These are phyloP conservation scores for Latheticus oryzae DNA, from an alignment of 2,888 invertebrate genomes.

Conservation along the genomic window DNA sequence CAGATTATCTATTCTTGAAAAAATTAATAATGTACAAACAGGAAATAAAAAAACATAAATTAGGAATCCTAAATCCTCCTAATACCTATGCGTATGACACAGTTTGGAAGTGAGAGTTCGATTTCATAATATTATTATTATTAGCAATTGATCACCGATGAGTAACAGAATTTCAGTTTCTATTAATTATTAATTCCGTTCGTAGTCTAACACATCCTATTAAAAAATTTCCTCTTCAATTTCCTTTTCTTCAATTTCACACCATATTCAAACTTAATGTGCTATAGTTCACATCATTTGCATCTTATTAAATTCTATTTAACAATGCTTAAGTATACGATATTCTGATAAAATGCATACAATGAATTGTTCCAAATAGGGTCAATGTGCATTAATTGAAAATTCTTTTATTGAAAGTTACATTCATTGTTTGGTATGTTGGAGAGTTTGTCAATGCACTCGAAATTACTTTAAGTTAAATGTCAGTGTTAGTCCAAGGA, in stretches of 20 bases:
- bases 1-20: no score
- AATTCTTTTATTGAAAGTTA: slow-evolving; percentile 30
- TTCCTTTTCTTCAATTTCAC: slow-evolving; percentile 41
- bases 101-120: slow-evolving; percentile 24
- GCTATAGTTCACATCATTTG: slow-evolving; percentile 24
- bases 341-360: slow-evolving; percentile 25
- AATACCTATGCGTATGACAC: slow-evolving; percentile 9
- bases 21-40: no score
- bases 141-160: slow-evolving; percentile 31
- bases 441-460: slow-evolving; percentile 5
- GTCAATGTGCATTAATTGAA: slow-evolving; percentile 25
- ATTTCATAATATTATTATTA: slow-evolving; percentile 30
- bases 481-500: slow-evolving; percentile 24
- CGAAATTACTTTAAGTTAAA: slow-evolving; percentile 6
- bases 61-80: slow-evolving; percentile 15
- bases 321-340: slow-evolving; percentile 23
- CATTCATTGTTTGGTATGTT: neutral
- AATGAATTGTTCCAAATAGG: slow-evolving; percentile 25
- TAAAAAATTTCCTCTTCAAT: slow-evolving; percentile 37
- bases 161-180: slow-evolving; percentile 18
- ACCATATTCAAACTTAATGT: slow-evolving; percentile 19
- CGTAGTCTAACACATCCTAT: slow-evolving; percentile 5
- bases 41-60: slow-evolving; percentile 3
- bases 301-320: slow-evolving; percentile 28
- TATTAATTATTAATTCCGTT: slow-evolving; percentile 23